These are phyloP conservation scores for Oxygymnocypris stewartii DNA, from an alignment of 2,113 vertebrate genomes.

Conservation along the genomic window DNA sequence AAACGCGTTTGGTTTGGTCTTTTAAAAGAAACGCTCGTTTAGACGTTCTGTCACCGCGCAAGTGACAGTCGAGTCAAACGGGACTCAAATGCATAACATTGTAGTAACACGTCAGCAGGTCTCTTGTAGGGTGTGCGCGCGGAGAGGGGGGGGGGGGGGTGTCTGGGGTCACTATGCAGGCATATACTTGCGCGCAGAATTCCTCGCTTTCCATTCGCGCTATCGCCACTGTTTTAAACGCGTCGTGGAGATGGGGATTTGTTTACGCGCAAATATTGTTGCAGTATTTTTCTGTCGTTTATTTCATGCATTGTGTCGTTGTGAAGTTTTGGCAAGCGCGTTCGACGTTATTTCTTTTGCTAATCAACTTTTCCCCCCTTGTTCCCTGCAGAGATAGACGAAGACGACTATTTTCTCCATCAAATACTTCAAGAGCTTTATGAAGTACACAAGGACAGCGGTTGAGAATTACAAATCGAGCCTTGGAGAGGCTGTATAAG, in stretches of 20 bases:
- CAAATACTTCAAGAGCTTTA: constrained; percentile 74
- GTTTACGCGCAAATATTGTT: too few relatives aligned
- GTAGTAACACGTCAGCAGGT: constrained; percentile 63
- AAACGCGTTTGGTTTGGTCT: background rate
- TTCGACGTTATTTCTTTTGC: background rate
- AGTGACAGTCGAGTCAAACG: constrained; percentile 49
- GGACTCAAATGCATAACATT: constrained; percentile 48
- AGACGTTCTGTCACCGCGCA: constrained; percentile 13
- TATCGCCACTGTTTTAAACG: background rate
- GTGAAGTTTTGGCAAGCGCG: background rate
- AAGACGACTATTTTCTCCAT: constrained; percentile 77
- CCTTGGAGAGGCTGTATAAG: constrained; percentile 82
- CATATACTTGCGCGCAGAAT: constrained; percentile 7
- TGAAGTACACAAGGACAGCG: constrained; percentile 78
- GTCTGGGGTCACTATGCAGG: background rate
- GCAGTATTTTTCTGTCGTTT: background rate
- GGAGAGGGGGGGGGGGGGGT: background rate
- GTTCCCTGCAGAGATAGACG: constrained; percentile 70
- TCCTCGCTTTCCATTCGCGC: background rate
- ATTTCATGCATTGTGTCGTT: too few relatives aligned
- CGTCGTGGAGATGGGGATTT: background rate
- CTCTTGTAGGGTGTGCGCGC: constrained; percentile 15
- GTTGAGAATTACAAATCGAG: constrained; percentile 70
- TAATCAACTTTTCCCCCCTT: constrained; percentile 56
- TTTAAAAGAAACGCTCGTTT: constrained; percentile 18